phyloP scores from a whole-genome alignment of 1,140 invertebrate species.

The Dendroctonus ponderosae region DNA sequence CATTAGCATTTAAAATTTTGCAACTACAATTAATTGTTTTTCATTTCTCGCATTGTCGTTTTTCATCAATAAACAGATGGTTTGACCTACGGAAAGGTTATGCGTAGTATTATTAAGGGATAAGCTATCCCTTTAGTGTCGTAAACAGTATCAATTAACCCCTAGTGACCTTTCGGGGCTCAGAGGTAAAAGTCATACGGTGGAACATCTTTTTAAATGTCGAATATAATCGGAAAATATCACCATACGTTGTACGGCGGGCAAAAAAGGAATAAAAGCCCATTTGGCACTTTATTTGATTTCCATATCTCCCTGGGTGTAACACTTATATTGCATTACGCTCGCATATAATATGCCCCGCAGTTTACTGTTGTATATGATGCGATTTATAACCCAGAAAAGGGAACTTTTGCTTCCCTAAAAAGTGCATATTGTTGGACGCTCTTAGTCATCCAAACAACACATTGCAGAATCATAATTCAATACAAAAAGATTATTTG shows the following conservation, averaged over 20 bases:
- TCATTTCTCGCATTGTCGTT: no score
- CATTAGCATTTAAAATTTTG: no score
- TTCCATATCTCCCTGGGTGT: conserved; percentile 34
- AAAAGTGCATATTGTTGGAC: conserved; percentile 31
- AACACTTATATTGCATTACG: conserved; percentile 36
- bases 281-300: conserved; percentile 32
- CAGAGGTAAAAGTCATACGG: conserved; percentile 43
- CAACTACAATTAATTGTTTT: no score
- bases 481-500: background rate
- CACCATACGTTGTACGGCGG: conserved; percentile 24
- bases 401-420: conserved; percentile 29
- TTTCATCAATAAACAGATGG: background rate
- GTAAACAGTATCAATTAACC: conserved; percentile 46
- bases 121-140: conserved; percentile 44
- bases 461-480: conserved; percentile 19
- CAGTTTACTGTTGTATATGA: conserved; percentile 34
- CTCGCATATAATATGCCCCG: conserved; percentile 31
- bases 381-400: conserved; percentile 35
- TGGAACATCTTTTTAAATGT: conserved; percentile 35
- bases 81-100: conserved; percentile 45
- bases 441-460: conserved; percentile 14
- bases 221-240: conserved; percentile 36
- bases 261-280: conserved; percentile 28
- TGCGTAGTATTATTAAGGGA: conserved; percentile 43
- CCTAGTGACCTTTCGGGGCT: conserved; percentile 43